A percentile compares a stretch with the other conserved stretches of the same genome.
phyloP scores from a whole-genome alignment of 2,888 invertebrate genomes.

The Parnassius smintheus region DNA sequence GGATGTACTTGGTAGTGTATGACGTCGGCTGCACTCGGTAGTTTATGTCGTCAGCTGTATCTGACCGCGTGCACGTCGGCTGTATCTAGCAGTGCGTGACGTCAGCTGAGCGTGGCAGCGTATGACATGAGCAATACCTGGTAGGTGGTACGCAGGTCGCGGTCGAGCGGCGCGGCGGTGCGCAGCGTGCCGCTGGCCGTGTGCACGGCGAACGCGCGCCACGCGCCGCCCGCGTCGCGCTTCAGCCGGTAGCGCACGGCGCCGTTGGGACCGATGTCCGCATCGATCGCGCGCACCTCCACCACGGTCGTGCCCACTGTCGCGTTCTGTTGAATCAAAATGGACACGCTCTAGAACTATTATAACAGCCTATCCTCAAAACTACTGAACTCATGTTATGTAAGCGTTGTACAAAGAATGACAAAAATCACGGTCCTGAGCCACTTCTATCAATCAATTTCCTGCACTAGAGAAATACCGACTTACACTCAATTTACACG shows the following conservation, averaged over 20 bases:
- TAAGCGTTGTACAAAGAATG: no score
- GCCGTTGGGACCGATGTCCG: slow-evolving; percentile 94
- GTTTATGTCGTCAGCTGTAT: slow-evolving; percentile 88
- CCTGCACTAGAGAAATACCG: no score
- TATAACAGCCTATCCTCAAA: no score
- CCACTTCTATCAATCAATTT: no score
- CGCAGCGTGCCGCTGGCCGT: slow-evolving; percentile 88
- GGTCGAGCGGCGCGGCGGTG: slow-evolving; percentile 86
- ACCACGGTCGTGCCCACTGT: slow-evolving; percentile 91
- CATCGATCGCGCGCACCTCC: slow-evolving; percentile 91
- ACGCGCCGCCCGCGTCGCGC: slow-evolving; percentile 90
- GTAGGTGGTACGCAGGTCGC: slow-evolving; percentile 92
- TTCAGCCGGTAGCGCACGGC: slow-evolving; percentile 92
- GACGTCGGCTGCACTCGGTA: slow-evolving; percentile 85
- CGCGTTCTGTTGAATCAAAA: slow-evolving; percentile 83
- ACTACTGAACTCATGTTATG: no score
- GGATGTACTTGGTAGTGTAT: slow-evolving; percentile 91
- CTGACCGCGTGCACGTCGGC: slow-evolving; percentile 85
- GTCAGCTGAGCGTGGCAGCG: slow-evolving; percentile 37
- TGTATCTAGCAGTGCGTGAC: slow-evolving; percentile 90
- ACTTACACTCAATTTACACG: no score
- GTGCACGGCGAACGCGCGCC: slow-evolving; percentile 91
- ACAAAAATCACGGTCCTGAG: no score
- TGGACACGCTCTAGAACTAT: no score
- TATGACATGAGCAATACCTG: slow-evolving; percentile 80